These are phyloP conservation scores for Sparidentex hasta DNA, from an alignment of 2,797 vertebrate genomes.

Conservation along the genomic window DNA sequence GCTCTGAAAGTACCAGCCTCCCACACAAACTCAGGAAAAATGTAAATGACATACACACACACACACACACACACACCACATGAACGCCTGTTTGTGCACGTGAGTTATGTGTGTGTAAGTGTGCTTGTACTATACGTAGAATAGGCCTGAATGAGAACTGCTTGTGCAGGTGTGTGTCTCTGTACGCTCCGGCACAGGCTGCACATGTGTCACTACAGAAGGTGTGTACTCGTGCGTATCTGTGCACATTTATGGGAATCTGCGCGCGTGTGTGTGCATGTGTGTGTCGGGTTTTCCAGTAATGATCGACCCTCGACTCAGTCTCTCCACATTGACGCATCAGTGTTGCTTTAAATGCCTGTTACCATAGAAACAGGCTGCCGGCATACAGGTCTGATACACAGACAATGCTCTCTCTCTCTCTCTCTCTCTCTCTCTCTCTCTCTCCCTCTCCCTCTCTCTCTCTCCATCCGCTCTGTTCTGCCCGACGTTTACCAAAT, in stretches of 20 bases:
- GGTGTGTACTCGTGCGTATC: slow-evolving; percentile 10
- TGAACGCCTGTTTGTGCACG: slow-evolving; percentile 24
- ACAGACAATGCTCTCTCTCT: slow-evolving; percentile 77
- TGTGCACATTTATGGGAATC: slow-evolving; percentile 31
- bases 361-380: slow-evolving; percentile 88
- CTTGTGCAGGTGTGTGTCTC: slow-evolving; percentile 2
- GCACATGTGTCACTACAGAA: neutral
- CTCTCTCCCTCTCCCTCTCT: too few species aligned
- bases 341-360: slow-evolving; percentile 82
- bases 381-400: slow-evolving; percentile 76
- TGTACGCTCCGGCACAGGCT: neutral
- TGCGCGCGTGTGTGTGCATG: slow-evolving; percentile 32
- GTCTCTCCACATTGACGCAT: slow-evolving; percentile 76
- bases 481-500: slow-evolving; percentile 45
- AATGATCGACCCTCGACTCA: slow-evolving; percentile 67
- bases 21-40: slow-evolving; percentile 48
- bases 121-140: neutral
- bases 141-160: slow-evolving; percentile 6
- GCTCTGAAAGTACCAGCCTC: slow-evolving; percentile 56
- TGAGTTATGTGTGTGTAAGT: slow-evolving; percentile 9
- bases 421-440: slow-evolving; percentile 32
- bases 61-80: slow-evolving; percentile 26
- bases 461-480: slow-evolving; percentile 54
- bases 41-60: slow-evolving; percentile 32
- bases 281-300: slow-evolving; percentile 64